These are phyloP conservation scores for Chydorus sphaericus DNA, from an alignment of 2,888 invertebrate species.

Conservation along the genomic window DNA sequence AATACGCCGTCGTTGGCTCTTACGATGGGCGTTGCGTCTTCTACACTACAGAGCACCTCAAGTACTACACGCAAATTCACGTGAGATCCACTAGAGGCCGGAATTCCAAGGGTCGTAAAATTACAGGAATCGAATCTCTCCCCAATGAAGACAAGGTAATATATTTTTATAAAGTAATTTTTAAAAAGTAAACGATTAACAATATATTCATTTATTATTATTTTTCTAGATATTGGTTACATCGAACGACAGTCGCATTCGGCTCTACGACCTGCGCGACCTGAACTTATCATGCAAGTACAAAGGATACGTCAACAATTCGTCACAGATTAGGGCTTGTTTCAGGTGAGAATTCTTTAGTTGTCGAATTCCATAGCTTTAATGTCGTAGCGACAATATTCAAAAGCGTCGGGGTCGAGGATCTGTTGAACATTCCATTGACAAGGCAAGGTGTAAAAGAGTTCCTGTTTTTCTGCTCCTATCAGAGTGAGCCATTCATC, in stretches of 20 bases:
- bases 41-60: slow-evolving; percentile 93
- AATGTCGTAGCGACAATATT: not conserved
- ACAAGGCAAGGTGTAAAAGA: slow-evolving; percentile 16
- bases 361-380: not conserved
- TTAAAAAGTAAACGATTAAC: not conserved
- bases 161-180: not conserved
- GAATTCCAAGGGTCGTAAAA: slow-evolving; percentile 85
- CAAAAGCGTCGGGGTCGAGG: slow-evolving; percentile 1
- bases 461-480: slow-evolving; percentile 12
- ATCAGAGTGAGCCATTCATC: slow-evolving; percentile 16
- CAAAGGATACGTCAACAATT: slow-evolving; percentile 82
- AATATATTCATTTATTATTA: slow-evolving; percentile 4
- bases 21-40: slow-evolving; percentile 98
- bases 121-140: slow-evolving; percentile 94
- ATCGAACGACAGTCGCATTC: slow-evolving; percentile 91
- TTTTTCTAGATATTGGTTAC: slow-evolving; percentile 62
- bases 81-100: slow-evolving; percentile 90
- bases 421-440: slow-evolving; percentile 16
- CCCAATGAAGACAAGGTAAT: slow-evolving; percentile 73
- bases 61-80: slow-evolving; percentile 95
- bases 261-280: slow-evolving; percentile 89
- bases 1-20: slow-evolving; percentile 94
- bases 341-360: slow-evolving; percentile 38
- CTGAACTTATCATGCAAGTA: slow-evolving; percentile 89
- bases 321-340: slow-evolving; percentile 93